These are phyloP conservation scores for Hemichromis elongatus DNA, from an alignment of 2,113 vertebrate genomes.

Conservation along the genomic window DNA sequence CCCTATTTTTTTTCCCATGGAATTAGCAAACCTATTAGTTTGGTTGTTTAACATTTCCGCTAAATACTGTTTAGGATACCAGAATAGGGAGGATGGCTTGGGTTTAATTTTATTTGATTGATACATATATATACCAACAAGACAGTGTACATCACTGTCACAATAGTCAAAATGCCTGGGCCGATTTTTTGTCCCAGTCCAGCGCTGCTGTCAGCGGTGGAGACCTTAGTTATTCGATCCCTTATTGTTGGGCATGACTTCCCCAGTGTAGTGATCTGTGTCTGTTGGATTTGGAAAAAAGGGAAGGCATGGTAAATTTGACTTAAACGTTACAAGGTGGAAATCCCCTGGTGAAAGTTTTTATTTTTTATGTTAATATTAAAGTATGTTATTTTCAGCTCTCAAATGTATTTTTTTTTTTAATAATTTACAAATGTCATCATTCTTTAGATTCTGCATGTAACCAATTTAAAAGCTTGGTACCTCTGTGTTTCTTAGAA, in stretches of 20 bases:
- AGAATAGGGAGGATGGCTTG: no score
- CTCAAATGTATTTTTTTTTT: not conserved
- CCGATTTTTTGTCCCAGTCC: no score
- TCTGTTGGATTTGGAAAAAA: not conserved
- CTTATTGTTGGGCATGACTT: not conserved
- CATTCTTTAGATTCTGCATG: not conserved
- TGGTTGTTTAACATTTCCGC: no score
- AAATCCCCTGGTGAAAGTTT: fast-evolving
- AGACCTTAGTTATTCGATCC: not conserved
- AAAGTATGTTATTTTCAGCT: not conserved
- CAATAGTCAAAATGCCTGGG: no score
- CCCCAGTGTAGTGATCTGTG: fast-evolving
- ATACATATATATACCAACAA: no score
- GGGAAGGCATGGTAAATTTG: not conserved
- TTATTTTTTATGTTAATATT: not conserved
- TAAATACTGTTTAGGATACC: no score
- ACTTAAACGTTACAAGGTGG: not conserved
- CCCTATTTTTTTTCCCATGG: no score
- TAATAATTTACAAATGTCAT: fast-evolving
- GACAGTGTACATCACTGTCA: no score
- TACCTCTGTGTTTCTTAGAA: not conserved
- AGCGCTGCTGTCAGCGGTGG: no score
- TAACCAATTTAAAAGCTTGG: not conserved
- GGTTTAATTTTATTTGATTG: no score
- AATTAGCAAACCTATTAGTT: no score